phyloP scores from a whole-genome alignment of 2,113 vertebrate genomes.

The Strix uralensis region DNA sequence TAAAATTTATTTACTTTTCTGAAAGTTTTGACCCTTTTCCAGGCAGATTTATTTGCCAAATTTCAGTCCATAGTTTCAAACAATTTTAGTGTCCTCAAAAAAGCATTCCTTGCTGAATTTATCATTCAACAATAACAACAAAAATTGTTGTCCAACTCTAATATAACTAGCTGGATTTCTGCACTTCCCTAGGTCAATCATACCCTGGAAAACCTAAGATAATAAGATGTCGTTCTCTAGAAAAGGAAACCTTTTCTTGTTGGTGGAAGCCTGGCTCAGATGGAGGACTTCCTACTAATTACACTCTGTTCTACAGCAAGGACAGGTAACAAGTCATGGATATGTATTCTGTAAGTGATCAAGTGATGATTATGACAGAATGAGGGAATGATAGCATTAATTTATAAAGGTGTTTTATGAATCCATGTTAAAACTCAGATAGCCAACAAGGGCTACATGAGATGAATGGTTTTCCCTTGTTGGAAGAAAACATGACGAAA shows the following conservation, averaged over 20 bases:
- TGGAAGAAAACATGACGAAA: not conserved
- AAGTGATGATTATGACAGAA: not conserved
- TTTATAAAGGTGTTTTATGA: not conserved
- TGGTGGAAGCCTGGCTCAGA: conserved; percentile 89
- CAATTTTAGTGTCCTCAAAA: not conserved
- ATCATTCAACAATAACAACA: not conserved
- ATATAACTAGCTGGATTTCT: conserved; percentile 6
- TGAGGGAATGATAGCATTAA: not conserved
- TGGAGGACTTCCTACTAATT: conserved; percentile 84
- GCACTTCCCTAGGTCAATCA: conserved; percentile 73
- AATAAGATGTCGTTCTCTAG: conserved; percentile 83
- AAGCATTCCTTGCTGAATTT: not conserved
- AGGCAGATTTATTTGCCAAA: not conserved
- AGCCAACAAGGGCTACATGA: not conserved
- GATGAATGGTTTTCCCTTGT: not conserved
- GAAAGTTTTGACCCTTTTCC: not conserved
- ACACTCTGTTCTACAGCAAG: conserved; percentile 84
- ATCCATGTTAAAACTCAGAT: not conserved
- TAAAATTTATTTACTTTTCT: not conserved
- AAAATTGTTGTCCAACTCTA: not conserved
- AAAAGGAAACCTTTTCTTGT: conserved; percentile 94
- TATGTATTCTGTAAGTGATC: not conserved
- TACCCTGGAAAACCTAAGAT: conserved; percentile 85
- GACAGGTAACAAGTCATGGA: conserved; percentile 78
- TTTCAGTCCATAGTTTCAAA: not conserved